Conservation (phyloP, 2,113 vertebrate genomes). For the Caloenas nicobarica region DNA sequence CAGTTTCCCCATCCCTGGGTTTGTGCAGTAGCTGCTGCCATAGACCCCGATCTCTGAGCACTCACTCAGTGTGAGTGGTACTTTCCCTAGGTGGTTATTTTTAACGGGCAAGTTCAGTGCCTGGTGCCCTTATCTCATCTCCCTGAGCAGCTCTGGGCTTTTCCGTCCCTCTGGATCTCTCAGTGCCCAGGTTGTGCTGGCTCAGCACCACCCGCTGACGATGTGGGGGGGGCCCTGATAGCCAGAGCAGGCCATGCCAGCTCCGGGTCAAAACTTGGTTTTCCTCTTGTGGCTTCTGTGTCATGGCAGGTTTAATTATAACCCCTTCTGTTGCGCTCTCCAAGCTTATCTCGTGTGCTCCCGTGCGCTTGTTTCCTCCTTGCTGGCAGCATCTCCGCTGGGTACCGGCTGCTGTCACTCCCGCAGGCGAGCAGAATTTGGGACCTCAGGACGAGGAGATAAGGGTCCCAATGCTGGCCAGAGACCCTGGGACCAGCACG, state of each 20-base stretch:
- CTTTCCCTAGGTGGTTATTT: neutral
- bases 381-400: neutral
- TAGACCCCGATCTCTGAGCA: too few species aligned
- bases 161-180: neutral
- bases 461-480: neutral
- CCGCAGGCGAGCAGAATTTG: accelerated
- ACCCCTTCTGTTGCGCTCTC: neutral
- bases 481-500: neutral
- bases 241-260: neutral
- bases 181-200: neutral
- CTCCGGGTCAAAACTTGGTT: neutral
- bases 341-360: neutral
- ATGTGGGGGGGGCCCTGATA: neutral
- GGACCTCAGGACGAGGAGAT: neutral
- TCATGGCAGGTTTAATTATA: slow-evolving; percentile 44
- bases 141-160: accelerated
- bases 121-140: neutral
- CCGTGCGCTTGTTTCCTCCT: neutral
- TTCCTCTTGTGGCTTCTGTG: slow-evolving; percentile 56
- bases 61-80: neutral
- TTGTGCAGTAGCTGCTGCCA: neutral
- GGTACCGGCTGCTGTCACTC: neutral
- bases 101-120: accelerated
- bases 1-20: accelerated
- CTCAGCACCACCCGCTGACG: accelerated